Base-by-base conservation (phyloP, 1,140 invertebrate genomes). In the Macrosteles quadrilineatus region DNA sequence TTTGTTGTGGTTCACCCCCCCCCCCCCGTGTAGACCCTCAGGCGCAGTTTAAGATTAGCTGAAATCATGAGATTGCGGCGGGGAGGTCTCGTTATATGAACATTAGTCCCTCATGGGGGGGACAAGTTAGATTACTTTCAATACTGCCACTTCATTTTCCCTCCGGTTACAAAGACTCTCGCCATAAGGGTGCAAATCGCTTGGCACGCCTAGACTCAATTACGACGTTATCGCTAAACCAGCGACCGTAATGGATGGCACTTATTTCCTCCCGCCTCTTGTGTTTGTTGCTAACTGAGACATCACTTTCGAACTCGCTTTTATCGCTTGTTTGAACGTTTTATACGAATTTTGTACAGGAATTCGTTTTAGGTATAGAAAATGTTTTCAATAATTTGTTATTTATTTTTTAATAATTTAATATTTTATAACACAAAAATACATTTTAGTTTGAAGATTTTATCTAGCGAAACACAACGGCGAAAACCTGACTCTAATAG, bases 221-320 rank as follows among this genome's bases (percentile, higher is more conserved):
- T 69, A 69, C 59, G 68, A 69, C 64, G 68, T 69, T 69, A 69
- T 69, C 68, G 68, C 68, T 69, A 64, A 69, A 69, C 68, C 68
- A 47, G 45, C 31, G 68, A 69, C 68, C 68, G 57, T 69, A 69
- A 69, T 69, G 68, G 68, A 69, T 69, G 68, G 68, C 55, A 69
- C 68, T 69, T 69, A 69, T 69, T 69, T 69, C 68, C 68, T 69
- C 68, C 55, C 14, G 53, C 21, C 21, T 57, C 21, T 25, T 21
- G 29, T 57, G 12, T 21, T 57, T 57, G 53, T 57, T 57, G 11
- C 53, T 57, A 57, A 57, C 53, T 21, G 14, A 57, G 53, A 57
- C 53, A 57, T 57, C 53, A 19, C 11, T 29, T 17, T 6, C 25
- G 25, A 17, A 2, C 29, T 57, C 53, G 21, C n/a, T 19, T 29